Evolutionary conservation across 2,888 invertebrate genomes (phyloP), one percentile per base, ranked within the genome.

Genomic region (Stenolophus ochropezus): DNA sequence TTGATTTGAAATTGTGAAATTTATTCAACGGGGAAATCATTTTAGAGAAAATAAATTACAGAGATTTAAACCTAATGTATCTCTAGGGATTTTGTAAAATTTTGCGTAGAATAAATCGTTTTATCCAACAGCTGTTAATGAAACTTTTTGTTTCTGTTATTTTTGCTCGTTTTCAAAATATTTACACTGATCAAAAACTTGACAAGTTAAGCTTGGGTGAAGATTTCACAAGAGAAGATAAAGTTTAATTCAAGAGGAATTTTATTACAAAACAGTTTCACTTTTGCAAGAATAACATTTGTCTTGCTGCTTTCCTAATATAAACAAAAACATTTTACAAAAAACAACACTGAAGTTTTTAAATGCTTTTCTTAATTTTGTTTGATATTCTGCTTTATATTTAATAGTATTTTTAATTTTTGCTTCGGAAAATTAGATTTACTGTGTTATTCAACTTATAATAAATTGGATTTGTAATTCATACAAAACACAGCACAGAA

Each of bases 11-110:
- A 71, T 71, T 71, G 71, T 71, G 16, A 42, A 71, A 71, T 71
- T 71, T 51, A 75, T 75, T 53, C 75, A 25, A 27, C 51, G 25
- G 75, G 75, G 75, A 75, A 75, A 75, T 75, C 27, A 75, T 53
- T 53, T 75, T 75, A 27, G 75, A 75, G 25, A 25, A 75, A 75
- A 75, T 75, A 75, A 75, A 75, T 75, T 75, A 71, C 47, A 27
- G 74, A 53, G 53, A 53, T 75, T 75, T 75, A 20, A 53, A 23
- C 23, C 51, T 75, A 75, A 75, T 51, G 27, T 5, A 51, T 75
- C 75, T 53, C 75, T 4, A 23, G 74, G 23, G 75, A 42, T 33
- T 42, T 71, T 5, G 61, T n/a, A 61, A 61, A 61, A 27, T 61
- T 61, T 61, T 61, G 25, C 61, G 25, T 25, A 61, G 14, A 58